A percentile compares a stretch with the other conserved stretches of the same genome.
These are phyloP conservation scores for Drosophila carrolli DNA, from an alignment of 1,140 invertebrate genomes.

Conservation along the genomic window DNA sequence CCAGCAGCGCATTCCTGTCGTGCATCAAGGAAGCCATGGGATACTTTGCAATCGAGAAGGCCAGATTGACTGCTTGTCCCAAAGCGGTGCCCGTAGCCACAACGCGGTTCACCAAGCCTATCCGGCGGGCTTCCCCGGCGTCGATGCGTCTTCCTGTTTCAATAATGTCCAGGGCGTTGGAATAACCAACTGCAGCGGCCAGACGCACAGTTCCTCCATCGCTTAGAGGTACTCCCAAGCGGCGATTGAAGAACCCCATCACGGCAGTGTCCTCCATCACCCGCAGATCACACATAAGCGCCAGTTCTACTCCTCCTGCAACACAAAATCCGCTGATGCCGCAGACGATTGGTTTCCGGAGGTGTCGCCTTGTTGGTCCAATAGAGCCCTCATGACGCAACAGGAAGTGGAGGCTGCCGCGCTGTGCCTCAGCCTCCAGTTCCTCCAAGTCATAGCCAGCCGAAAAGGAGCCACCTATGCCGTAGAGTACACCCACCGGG, in stretches of 20 bases:
- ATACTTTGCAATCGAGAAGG: slow-evolving; percentile 91
- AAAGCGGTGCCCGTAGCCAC: slow-evolving; percentile 92
- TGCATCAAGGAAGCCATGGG: slow-evolving; percentile 91
- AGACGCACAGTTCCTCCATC: slow-evolving; percentile 93
- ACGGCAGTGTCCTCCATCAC: slow-evolving; percentile 93
- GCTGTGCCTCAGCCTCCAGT: slow-evolving; percentile 80
- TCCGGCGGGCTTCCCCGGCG: slow-evolving; percentile 91
- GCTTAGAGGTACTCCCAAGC: slow-evolving; percentile 94
- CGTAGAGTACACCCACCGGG: slow-evolving; percentile 92
- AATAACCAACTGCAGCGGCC: slow-evolving; percentile 91
- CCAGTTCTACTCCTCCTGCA: slow-evolving; percentile 94
- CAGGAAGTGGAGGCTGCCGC: slow-evolving; percentile 69
- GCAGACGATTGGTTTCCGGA: slow-evolving; percentile 93
- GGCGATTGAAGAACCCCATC: slow-evolving; percentile 92
- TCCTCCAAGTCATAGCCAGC: slow-evolving; percentile 94
- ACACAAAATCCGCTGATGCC: slow-evolving; percentile 95
- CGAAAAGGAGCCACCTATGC: slow-evolving; percentile 95
- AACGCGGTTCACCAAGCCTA: slow-evolving; percentile 91
- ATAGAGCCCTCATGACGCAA: slow-evolving; percentile 75
- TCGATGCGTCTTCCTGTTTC: slow-evolving; percentile 92
- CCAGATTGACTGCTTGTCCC: slow-evolving; percentile 92
- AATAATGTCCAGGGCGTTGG: slow-evolving; percentile 94
- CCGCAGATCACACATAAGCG: slow-evolving; percentile 95
- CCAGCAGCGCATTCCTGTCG: slow-evolving; percentile 88
- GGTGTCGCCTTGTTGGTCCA: slow-evolving; percentile 87